Evolutionary conservation across 1,140 invertebrate genomes (phyloP).

Genomic region (Drosophila mauritiana): DNA sequence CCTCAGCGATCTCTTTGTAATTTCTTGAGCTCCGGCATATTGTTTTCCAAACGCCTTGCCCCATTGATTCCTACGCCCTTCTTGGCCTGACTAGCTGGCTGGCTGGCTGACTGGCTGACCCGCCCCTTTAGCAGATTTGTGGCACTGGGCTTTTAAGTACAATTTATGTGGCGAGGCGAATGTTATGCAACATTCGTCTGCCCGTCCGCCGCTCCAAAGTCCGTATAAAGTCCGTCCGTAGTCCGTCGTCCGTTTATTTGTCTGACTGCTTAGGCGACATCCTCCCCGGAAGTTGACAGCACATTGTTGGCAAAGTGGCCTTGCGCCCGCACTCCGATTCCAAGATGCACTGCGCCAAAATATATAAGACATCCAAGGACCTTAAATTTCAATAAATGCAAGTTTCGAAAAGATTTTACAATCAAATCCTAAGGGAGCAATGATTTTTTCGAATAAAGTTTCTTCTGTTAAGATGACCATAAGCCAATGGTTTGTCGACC

Average conservation of each 20-base stretch:
- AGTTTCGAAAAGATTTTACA: not conserved
- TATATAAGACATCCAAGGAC: no score
- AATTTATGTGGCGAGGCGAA: constrained; percentile 84
- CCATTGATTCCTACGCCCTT: constrained; percentile 55
- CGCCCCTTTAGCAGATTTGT: constrained; percentile 63
- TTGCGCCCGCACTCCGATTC: constrained; percentile 65
- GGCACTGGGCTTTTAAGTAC: constrained; percentile 81
- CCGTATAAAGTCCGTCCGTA: constrained; percentile 13
- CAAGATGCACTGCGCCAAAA: constrained; percentile 5
- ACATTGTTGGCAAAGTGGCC: constrained; percentile 83
- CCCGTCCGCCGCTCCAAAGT: constrained; percentile 3
- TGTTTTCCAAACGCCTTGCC: constrained; percentile 52
- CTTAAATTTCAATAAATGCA: no score
- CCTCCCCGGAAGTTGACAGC: constrained; percentile 80
- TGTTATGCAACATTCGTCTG: constrained; percentile 77
- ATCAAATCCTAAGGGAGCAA: not conserved
- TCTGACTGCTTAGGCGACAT: constrained; percentile 79
- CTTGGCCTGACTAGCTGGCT: not conserved
- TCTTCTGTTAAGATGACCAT: not conserved
- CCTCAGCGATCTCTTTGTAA: constrained; percentile 35
- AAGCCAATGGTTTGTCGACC: not conserved
- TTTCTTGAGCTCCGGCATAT: constrained; percentile 35
- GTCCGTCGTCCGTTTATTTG: constrained; percentile 70
- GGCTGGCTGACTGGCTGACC: not conserved
- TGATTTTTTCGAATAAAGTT: not conserved